Evolutionary conservation across 2,888 invertebrate genomes (phyloP).

Genomic region (Therioaphis trifolii): DNA sequence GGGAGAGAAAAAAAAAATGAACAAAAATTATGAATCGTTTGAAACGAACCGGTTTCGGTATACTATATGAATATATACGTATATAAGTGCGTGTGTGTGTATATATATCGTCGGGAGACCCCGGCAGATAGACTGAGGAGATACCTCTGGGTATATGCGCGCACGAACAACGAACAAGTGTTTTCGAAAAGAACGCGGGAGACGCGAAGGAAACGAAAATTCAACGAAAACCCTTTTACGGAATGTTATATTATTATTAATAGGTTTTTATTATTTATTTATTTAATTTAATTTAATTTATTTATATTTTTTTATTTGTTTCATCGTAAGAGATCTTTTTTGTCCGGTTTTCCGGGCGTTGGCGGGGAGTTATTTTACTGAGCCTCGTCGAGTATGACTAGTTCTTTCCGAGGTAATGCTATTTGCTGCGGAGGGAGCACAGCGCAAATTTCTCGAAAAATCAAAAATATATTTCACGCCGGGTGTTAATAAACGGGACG

Average conservation of each 20-base stretch:
- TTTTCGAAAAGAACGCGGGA: constrained; percentile 11
- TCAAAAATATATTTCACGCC: neutral
- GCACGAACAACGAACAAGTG: constrained; percentile 22
- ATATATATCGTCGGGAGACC: neutral
- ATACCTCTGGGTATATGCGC: neutral
- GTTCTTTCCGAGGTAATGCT: neutral
- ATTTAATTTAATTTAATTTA: too few relatives aligned
- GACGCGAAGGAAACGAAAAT: neutral
- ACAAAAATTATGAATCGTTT: constrained; percentile 51
- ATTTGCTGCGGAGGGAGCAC: too few relatives aligned
- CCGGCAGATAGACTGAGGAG: neutral
- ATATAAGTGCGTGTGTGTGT: neutral
- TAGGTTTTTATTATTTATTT: neutral
- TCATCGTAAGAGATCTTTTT: neutral
- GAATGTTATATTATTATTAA: constrained; percentile 9
- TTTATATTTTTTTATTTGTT: too few relatives aligned
- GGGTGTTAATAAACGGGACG: too few relatives aligned
- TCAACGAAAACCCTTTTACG: constrained; percentile 38
- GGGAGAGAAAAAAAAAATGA: constrained; percentile 14
- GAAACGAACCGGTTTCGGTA: constrained; percentile 53
- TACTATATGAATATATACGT: too few relatives aligned
- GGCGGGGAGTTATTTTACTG: neutral
- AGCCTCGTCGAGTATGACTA: neutral
- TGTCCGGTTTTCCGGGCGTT: neutral
- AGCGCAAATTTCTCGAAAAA: neutral